phyloP scores from a whole-genome alignment of 1,140 invertebrate genomes.

The Eubasilissa regina region DNA sequence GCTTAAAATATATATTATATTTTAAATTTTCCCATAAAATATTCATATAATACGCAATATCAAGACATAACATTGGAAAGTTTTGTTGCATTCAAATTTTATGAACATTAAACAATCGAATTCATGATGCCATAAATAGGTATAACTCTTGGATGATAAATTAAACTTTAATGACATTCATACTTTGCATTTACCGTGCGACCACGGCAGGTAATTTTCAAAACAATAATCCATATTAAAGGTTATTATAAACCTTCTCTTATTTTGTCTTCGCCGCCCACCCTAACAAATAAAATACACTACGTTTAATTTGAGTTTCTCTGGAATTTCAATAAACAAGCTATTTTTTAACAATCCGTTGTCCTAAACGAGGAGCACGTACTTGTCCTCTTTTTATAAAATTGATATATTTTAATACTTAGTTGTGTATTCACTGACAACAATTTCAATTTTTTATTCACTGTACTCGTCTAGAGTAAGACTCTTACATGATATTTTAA shows the following conservation, averaged over 20 bases:
- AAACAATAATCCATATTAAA: constrained; percentile 13
- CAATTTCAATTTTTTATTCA: background rate
- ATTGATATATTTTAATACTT: constrained; percentile 5
- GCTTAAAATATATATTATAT: background rate
- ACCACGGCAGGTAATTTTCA: background rate
- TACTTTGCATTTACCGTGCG: background rate
- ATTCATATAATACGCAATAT: too few relatives aligned
- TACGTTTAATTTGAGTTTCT: background rate
- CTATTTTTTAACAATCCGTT: background rate
- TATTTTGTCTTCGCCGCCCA: background rate
- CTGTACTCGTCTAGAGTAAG: constrained; percentile 7
- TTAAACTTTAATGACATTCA: too few relatives aligned
- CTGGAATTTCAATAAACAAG: constrained; percentile 9
- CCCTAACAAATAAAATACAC: constrained; percentile 4
- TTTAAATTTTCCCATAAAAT: too few relatives aligned
- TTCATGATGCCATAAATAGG: too few relatives aligned
- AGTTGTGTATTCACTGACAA: background rate
- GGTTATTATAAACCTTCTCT: constrained; percentile 13
- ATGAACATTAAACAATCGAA: too few relatives aligned
- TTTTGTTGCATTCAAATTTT: too few relatives aligned
- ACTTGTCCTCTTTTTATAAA: background rate
- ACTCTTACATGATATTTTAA: background rate
- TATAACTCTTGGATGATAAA: too few relatives aligned
- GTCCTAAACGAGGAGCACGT: background rate
- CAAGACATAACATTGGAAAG: too few relatives aligned